Conservation (phyloP, 2,113 vertebrate species). For the Lethenteron reissneri region DNA sequence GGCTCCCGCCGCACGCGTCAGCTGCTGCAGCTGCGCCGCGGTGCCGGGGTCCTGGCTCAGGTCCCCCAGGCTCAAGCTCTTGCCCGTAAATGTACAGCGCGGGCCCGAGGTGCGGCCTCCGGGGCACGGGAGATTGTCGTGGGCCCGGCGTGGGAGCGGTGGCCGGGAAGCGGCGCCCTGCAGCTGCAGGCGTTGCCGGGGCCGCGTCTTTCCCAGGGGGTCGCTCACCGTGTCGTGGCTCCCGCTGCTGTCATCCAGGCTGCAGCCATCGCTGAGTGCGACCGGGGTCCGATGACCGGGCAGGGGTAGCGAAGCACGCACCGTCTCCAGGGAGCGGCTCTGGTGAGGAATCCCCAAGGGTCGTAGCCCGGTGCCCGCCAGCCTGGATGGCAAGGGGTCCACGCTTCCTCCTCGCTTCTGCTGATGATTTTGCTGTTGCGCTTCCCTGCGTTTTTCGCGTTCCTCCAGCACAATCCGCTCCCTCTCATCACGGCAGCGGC, state of each 20-base stretch:
- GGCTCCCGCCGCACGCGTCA: slow-evolving; percentile 51
- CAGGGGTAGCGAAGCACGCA: too few relatives aligned
- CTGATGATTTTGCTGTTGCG: too few relatives aligned
- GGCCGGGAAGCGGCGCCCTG: not conserved
- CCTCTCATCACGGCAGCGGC: slow-evolving; percentile 63
- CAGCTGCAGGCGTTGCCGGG: slow-evolving; percentile 26
- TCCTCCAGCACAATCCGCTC: slow-evolving; percentile 73
- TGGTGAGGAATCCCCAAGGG: too few relatives aligned
- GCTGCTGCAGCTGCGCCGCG: slow-evolving; percentile 63
- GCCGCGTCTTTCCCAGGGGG: slow-evolving; percentile 13
- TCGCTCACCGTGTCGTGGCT: too few relatives aligned
- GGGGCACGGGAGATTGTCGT: slow-evolving; percentile 23
- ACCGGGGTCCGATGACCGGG: too few relatives aligned
- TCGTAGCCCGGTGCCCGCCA: too few relatives aligned
- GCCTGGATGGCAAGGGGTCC: too few relatives aligned
- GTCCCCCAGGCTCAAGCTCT: slow-evolving; percentile 79
- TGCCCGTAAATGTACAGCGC: slow-evolving; percentile 36
- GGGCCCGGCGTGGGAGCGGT: slow-evolving; percentile 16
- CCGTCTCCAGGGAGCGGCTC: too few relatives aligned
- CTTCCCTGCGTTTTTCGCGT: slow-evolving; percentile 26
- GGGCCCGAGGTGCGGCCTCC: slow-evolving; percentile 5
- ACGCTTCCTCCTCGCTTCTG: too few relatives aligned
- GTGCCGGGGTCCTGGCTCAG: slow-evolving; percentile 81
- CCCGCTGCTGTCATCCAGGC: too few relatives aligned
- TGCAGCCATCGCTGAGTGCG: too few relatives aligned